These are phyloP conservation scores for Phataginus tetradactyla DNA, from an alignment of 2,797 vertebrate species.

Conservation along the genomic window DNA sequence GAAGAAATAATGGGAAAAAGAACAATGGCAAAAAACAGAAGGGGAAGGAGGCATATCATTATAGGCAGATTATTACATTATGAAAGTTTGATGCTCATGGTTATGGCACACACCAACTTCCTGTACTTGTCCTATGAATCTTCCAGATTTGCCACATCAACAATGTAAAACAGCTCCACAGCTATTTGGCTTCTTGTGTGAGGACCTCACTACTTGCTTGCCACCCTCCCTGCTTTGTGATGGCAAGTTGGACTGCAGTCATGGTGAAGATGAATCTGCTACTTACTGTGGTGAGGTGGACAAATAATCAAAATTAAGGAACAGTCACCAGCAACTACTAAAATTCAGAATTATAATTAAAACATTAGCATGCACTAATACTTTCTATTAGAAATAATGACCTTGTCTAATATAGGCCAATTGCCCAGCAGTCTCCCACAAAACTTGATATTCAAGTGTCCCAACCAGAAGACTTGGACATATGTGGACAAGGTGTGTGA, in stretches of 20 bases:
- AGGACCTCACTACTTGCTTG: conserved; percentile 41
- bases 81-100: background rate
- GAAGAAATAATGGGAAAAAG: background rate
- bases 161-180: conserved; percentile 42
- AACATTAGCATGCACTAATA: background rate
- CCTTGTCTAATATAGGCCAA: conserved; percentile 59
- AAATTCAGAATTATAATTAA: conserved; percentile 9
- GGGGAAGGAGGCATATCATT: background rate
- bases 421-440: conserved; percentile 65
- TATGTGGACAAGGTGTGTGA: conserved; percentile 72
- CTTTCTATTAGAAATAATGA: conserved; percentile 41
- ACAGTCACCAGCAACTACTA: background rate
- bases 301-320: background rate
- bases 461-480: conserved; percentile 67
- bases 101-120: no score
- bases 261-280: conserved; percentile 63
- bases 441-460: conserved; percentile 73
- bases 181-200: conserved; percentile 60
- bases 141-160: background rate
- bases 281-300: conserved; percentile 59
- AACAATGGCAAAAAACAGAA: background rate
- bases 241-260: conserved; percentile 45
- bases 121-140: background rate
- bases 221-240: conserved; percentile 60
- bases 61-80: background rate